Evolutionary conservation across 2,888 invertebrate species (phyloP), one percentile per base, ranked within the genome.

Genomic region (Leptinotarsa juncta): DNA sequence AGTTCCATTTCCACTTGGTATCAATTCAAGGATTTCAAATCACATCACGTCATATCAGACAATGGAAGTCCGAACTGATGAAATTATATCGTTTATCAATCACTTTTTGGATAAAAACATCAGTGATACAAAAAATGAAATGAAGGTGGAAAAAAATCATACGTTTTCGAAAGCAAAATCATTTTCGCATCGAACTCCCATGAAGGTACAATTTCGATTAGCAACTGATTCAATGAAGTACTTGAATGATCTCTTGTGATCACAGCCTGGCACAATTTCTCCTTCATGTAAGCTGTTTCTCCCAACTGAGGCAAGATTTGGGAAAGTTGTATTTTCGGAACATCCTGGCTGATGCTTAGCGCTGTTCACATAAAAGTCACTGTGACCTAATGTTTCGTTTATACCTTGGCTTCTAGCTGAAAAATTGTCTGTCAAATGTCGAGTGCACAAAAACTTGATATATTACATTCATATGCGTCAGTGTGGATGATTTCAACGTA

Each of bases 401-500:
- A 85, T 83, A 5, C 89, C 89, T 81, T 88, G 88, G 76, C 87
- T 85, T 78, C 82, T 83, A 77, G 80, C 86, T 87, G 51, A 76
- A 75, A 55, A 73, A 68, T n/a, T 14, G n/a, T 7, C 16, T n/a
- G 26, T 69, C 49, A 69, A 68, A 23, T 18, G 42, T 16, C 32
- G 32, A 42, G 10, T 20, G 10, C 42, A 42, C 2, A 42, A 42
- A 42, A 42, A 42, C 10, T 0, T 67, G 50, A 20, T 12, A 15
- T 51, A 48, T 69, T 83, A 85, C 85, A 75, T 75, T 83, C 82
- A 76, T 80, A 84, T 55, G 84, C 83, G 82, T 91, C 91, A 0
- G 91, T 91, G 82, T 92, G 91, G 49, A 92, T 88, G 65, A 90
- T 89, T 84, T 92, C 92, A 0, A 92, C 91, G 80, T 90, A 91